A percentile compares a stretch with the other conserved stretches of the same genome.
Conservation (phyloP, 1,140 invertebrate genomes). For the Lucilia cuprina region DNA sequence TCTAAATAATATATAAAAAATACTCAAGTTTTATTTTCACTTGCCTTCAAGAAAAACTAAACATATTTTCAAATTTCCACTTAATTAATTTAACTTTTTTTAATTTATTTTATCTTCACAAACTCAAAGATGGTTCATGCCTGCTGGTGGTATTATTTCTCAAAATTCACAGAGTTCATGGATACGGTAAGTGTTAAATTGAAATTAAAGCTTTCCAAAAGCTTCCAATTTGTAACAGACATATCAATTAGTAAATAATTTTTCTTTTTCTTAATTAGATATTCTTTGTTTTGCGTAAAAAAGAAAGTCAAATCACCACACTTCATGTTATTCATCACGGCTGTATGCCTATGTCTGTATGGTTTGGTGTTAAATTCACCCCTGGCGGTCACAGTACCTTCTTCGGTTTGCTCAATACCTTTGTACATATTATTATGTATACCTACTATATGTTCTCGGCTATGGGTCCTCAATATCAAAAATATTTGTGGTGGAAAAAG, state of each 20-base stretch:
- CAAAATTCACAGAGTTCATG: slow-evolving; percentile 95
- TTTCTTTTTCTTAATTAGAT: slow-evolving; percentile 68
- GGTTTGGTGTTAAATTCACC: slow-evolving; percentile 96
- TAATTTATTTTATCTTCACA: slow-evolving; percentile 11
- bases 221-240: background rate
- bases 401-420: slow-evolving; percentile 86
- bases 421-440: slow-evolving; percentile 88
- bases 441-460: slow-evolving; percentile 85
- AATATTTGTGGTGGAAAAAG: slow-evolving; percentile 92
- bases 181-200: slow-evolving; percentile 81
- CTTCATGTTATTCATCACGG: slow-evolving; percentile 97
- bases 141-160: slow-evolving; percentile 97
- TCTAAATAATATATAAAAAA: background rate
- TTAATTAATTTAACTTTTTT: slow-evolving; percentile 23
- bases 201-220: background rate
- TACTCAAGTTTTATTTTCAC: background rate
- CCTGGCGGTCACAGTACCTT: slow-evolving; percentile 87
- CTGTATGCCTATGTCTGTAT: slow-evolving; percentile 94
- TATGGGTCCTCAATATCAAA: slow-evolving; percentile 82
- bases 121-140: slow-evolving; percentile 82
- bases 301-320: slow-evolving; percentile 89
- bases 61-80: background rate
- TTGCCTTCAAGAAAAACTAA: background rate
- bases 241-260: background rate
- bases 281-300: slow-evolving; percentile 93